These are phyloP conservation scores for Avahi laniger DNA, from an alignment of 2,797 vertebrate genomes.

Conservation along the genomic window DNA sequence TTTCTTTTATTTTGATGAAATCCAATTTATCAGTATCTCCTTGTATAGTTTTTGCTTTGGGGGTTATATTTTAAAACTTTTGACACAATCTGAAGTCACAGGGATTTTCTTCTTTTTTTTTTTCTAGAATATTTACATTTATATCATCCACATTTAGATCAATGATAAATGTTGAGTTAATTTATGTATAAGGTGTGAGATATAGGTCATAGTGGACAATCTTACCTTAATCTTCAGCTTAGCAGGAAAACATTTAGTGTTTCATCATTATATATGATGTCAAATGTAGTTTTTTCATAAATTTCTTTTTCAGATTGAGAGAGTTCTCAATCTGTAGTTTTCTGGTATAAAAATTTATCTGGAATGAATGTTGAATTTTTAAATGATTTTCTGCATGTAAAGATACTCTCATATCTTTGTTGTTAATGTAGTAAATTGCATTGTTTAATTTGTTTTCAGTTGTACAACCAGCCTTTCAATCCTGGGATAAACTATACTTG, in stretches of 20 bases:
- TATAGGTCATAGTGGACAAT: background rate
- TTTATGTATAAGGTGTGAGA: background rate
- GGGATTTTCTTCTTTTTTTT: background rate
- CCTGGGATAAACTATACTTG: background rate
- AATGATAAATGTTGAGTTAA: background rate
- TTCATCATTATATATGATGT: background rate
- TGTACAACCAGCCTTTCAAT: background rate
- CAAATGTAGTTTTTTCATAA: background rate
- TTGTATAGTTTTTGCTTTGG: background rate
- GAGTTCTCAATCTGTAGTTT: background rate
- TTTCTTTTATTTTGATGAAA: constrained; percentile 27
- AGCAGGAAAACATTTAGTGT: background rate
- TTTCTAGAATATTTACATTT: background rate
- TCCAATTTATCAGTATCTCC: background rate
- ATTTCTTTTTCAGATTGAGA: background rate
- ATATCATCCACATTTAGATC: background rate
- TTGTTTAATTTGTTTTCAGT: background rate
- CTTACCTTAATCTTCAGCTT: background rate
- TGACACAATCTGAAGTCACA: background rate
- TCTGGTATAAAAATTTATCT: background rate
- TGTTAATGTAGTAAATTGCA: background rate
- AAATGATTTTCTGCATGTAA: background rate
- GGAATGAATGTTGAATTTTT: background rate
- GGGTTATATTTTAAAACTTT: background rate
- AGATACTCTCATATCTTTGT: background rate